A percentile compares a stretch with the other conserved stretches of the same genome.
Evolutionary conservation across 2,797 vertebrate species (phyloP).

Genomic region (Pygocentrus nattereri): DNA sequence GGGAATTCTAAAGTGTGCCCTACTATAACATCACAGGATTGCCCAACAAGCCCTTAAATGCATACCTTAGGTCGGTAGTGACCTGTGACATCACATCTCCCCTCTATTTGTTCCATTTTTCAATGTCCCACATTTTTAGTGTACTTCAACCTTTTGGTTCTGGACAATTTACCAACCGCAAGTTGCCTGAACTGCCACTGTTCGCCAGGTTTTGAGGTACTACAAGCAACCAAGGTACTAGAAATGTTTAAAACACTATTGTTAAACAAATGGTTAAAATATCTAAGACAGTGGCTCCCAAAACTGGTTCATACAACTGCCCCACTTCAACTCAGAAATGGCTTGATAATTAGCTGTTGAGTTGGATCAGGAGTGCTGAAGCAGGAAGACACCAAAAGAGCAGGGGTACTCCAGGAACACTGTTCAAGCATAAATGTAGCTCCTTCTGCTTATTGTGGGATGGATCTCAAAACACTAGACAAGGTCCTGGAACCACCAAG

Average conservation of each 20-base stretch:
- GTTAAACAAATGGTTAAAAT: too few species aligned
- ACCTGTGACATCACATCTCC: background rate
- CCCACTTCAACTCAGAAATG: background rate
- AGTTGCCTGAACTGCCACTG: too few species aligned
- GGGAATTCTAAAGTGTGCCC: background rate
- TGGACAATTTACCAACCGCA: too few species aligned
- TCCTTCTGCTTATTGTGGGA: conserved; percentile 3
- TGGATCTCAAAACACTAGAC: conserved; percentile 8
- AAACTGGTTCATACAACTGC: too few species aligned
- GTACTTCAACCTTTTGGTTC: too few species aligned
- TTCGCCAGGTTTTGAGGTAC: too few species aligned
- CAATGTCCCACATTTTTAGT: too few species aligned
- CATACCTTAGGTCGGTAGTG: background rate
- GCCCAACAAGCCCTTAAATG: background rate
- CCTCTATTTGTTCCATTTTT: too few species aligned
- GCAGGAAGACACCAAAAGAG: background rate
- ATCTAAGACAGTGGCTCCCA: too few species aligned
- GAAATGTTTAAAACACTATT: too few species aligned
- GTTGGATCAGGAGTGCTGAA: background rate
- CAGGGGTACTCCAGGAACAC: background rate
- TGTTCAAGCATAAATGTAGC: conserved; percentile 7
- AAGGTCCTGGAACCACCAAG: conserved; percentile 1
- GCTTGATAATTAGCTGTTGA: background rate
- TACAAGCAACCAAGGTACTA: too few species aligned
- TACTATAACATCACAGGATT: too few species aligned